Conservation (phyloP, 2,888 invertebrate genomes). For the Catotricha subobsoleta region DNA sequence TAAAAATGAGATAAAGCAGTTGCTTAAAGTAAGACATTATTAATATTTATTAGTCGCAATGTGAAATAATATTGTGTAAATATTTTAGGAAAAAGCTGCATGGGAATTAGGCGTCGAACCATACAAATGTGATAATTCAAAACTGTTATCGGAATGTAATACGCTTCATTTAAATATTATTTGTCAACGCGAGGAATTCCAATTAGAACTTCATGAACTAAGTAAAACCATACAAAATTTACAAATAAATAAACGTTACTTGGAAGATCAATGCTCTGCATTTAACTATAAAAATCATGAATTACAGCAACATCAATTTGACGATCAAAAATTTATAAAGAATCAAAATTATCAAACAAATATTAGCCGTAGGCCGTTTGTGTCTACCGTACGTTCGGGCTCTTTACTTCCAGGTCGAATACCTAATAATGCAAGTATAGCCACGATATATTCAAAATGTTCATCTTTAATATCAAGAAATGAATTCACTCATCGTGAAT, state of each 20-base stretch:
- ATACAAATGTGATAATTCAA: conserved; percentile 63
- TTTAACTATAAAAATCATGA: conserved; percentile 30
- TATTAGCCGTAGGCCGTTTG: conserved; percentile 24
- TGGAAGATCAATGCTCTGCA: conserved; percentile 31
- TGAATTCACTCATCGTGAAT: background rate
- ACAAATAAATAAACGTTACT: conserved; percentile 33
- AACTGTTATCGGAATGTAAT: conserved; percentile 57
- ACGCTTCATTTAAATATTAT: conserved; percentile 48
- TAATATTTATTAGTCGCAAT: too few species aligned
- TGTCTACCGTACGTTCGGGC: conserved; percentile 25
- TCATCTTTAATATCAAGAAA: background rate
- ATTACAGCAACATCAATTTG: conserved; percentile 22
- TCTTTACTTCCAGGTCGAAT: conserved; percentile 16
- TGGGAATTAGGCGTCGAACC: conserved; percentile 56
- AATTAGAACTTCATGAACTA: conserved; percentile 36
- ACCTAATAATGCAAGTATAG: too few species aligned
- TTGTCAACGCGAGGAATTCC: conserved; percentile 43
- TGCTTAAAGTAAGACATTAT: too few species aligned
- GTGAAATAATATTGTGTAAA: conserved; percentile 11
- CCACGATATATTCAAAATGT: conserved; percentile 23
- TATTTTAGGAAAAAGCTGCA: conserved; percentile 45
- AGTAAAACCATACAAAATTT: conserved; percentile 33
- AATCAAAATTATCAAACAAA: conserved; percentile 14
- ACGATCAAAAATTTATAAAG: conserved; percentile 24
- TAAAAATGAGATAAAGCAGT: conserved; percentile 54